Conservation (phyloP, 2,888 invertebrate genomes). For the Heliconius charithonia region DNA sequence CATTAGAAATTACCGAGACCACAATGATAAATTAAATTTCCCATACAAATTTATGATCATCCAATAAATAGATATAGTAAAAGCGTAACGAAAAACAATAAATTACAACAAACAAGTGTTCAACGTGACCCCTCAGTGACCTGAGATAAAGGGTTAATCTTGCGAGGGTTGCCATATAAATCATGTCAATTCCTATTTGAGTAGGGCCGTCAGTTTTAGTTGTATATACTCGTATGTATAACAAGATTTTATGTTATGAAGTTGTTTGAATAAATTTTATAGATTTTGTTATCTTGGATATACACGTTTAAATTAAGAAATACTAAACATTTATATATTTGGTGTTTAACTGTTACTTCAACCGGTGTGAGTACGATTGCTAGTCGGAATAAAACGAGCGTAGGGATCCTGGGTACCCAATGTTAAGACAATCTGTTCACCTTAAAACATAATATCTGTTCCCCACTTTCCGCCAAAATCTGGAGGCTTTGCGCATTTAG, state of each 20-base stretch:
- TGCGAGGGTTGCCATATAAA: constrained; percentile 79
- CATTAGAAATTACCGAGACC: constrained; percentile 3
- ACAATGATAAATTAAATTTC: constrained; percentile 23
- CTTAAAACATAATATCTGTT: too few species aligned
- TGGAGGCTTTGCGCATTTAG: too few species aligned
- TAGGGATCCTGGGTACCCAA: too few species aligned
- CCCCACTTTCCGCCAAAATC: too few species aligned
- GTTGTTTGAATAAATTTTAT: not conserved
- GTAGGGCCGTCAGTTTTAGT: constrained; percentile 61
- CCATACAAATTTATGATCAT: constrained; percentile 26
- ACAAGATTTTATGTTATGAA: not conserved
- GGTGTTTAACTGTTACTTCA: too few species aligned
- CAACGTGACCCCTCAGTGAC: constrained; percentile 66
- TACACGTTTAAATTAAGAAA: too few species aligned
- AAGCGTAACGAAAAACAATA: constrained; percentile 50
- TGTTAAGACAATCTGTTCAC: too few species aligned
- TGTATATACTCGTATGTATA: not conserved
- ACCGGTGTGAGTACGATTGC: too few species aligned
- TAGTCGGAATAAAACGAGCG: too few species aligned
- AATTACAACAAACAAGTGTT: constrained; percentile 51
- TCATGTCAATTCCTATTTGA: constrained; percentile 68
- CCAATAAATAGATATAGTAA: constrained; percentile 40
- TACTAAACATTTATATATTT: too few species aligned
- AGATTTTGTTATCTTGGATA: too few species aligned
- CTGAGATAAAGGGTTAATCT: constrained; percentile 81